phyloP scores from a whole-genome alignment of 2,888 invertebrate species.

The Norana najaformis region DNA sequence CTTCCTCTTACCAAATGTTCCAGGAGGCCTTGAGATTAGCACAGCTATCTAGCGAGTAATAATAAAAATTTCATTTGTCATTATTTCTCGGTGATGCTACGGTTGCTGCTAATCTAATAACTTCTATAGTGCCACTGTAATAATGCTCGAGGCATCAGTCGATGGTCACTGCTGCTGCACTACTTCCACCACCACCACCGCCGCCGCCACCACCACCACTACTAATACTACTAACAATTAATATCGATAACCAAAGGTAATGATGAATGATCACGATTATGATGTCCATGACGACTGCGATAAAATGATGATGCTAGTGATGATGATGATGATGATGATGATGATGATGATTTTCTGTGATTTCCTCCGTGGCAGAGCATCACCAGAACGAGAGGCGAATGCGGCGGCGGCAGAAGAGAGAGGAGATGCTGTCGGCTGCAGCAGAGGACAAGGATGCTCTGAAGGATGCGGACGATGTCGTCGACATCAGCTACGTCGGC shows the following conservation, averaged over 20 bases:
- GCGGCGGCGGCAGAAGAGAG: slow-evolving; percentile 7
- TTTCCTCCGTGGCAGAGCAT: background rate
- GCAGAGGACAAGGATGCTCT: background rate
- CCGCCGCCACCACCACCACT: background rate
- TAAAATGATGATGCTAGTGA: background rate
- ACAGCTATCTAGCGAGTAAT: background rate
- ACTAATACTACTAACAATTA: background rate
- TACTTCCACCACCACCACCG: background rate
- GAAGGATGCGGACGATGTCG: slow-evolving; percentile 50
- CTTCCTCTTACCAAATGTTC: background rate
- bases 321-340: background rate
- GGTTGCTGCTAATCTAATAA: background rate
- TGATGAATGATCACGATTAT: slow-evolving; percentile 37
- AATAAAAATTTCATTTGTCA: background rate
- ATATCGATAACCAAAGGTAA: slow-evolving; percentile 17
- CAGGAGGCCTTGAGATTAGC: background rate
- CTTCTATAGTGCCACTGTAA: background rate
- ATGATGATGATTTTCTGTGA: background rate
- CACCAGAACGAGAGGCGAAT: background rate
- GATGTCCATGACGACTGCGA: slow-evolving; percentile 23
- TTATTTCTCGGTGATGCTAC: no score
- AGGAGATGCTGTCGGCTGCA: slow-evolving; percentile 1
- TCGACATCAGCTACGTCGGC: slow-evolving; percentile 65
- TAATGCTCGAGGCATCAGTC: no score
- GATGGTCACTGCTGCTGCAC: no score